Base-by-base conservation (phyloP, 2,888 invertebrate genomes). In the Orthosia incerta region DNA sequence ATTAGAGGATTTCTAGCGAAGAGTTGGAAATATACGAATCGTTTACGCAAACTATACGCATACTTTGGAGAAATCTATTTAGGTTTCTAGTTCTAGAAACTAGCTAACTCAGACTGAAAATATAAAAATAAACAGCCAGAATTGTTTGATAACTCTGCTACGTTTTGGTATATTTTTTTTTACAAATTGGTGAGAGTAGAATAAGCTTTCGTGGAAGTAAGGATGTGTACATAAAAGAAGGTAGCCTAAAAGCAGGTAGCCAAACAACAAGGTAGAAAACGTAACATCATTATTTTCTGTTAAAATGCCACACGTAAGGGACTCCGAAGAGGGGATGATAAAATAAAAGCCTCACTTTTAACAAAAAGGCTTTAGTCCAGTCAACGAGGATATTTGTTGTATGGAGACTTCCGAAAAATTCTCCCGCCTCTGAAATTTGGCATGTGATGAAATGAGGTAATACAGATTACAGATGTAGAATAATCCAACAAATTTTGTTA, bases 281-380 rank as follows among this genome's bases (percentile, higher is more conserved):
- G 87, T 90, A 91, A 92, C 91, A 90, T 89, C 90, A 92, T 94
- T 93, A 93, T 91, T 89, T 89, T 86, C 87, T 90, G 89, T 92
- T 91, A 91, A 93, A 93, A 92, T 89, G 89, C 88, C 87, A 88
- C 89, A 87, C 89, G 82, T 85, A 88, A 89, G 89, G 85, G 85
- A 82, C 85, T 87, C 77, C 66, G 81, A 86, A 89, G 88, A 89
- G 88, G 88, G 91, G 87, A 90, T 91, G 91, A 92, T 91, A 92
- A 91, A 93, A 89, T 89, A 90, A 90, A 90, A 89, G 89, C 89
- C 89, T 91, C 91, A 89, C 89, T 88, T 90, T 86, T 87, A 87
- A 86, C 91, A 92, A 94, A 93, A 93, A 92, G 90, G 92, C 91
- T n/a, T n/a, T n/a, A n/a, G n/a, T n/a, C n/a, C n/a, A n/a, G n/a